A percentile compares a stretch with the other conserved stretches of the same genome.
phyloP scores from a whole-genome alignment of 2,888 invertebrate species.

The Tholera decimalis region DNA sequence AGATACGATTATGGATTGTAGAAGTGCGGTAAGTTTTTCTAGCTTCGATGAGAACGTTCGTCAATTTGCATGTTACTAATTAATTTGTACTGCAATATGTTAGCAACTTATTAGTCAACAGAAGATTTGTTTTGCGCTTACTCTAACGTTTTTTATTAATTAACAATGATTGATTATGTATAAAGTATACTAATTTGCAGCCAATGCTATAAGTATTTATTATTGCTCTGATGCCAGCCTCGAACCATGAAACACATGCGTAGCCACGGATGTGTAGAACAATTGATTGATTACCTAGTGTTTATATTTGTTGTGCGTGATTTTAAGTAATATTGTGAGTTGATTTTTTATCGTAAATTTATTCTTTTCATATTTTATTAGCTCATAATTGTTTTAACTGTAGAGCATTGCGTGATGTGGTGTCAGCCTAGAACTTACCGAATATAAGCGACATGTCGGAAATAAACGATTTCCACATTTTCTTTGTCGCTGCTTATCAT shows the following conservation, averaged over 20 bases:
- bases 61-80: conserved; percentile 63
- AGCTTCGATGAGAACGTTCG: conserved; percentile 60
- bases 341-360: conserved; percentile 7
- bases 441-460: conserved; percentile 13
- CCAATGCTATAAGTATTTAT: conserved; percentile 2
- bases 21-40: conserved; percentile 83
- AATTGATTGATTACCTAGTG: neutral
- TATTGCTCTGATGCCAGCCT: neutral
- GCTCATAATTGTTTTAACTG: conserved; percentile 5
- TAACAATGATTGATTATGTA: conserved; percentile 20
- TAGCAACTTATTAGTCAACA: conserved; percentile 46
- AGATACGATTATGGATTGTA: conserved; percentile 83
- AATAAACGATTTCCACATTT: conserved; percentile 32
- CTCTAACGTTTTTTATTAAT: conserved; percentile 48
- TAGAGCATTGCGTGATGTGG: conserved; percentile 22
- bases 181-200: conserved; percentile 18
- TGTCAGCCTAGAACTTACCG: conserved; percentile 22
- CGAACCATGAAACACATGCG: neutral
- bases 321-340: conserved; percentile 1
- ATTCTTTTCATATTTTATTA: neutral
- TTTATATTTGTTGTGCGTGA: neutral
- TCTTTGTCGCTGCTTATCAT: conserved; percentile 30
- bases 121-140: conserved; percentile 27
- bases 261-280: neutral
- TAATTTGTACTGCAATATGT: conserved; percentile 37